Evolutionary conservation across 1,140 invertebrate genomes (phyloP).

Genomic region (Whitmania pigra): DNA sequence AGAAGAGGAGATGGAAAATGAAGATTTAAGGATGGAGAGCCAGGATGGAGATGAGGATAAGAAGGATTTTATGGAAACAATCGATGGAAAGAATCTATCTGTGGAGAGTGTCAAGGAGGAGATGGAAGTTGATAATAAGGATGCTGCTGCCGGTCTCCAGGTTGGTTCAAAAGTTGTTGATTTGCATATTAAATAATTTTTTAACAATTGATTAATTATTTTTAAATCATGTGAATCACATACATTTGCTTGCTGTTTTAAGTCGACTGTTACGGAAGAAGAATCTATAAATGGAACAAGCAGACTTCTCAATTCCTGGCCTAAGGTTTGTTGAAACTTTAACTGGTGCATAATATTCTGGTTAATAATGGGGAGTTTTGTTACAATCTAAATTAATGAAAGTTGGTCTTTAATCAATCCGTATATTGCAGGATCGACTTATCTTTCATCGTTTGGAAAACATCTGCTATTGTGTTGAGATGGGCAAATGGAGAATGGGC

Average conservation of each 20-base stretch:
- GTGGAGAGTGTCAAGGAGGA: constrained; percentile 5
- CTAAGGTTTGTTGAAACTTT: not conserved
- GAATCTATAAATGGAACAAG: no score
- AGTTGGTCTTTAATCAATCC: not conserved
- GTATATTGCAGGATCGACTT: constrained; percentile 35
- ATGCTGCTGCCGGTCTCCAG: not conserved
- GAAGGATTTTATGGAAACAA: constrained; percentile 5
- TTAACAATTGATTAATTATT: not conserved
- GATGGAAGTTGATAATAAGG: not conserved
- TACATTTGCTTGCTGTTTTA: no score
- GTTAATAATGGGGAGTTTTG: no score
- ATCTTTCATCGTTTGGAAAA: constrained; percentile 62
- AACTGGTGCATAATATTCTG: not conserved
- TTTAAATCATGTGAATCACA: not conserved
- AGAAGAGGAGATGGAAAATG: not conserved
- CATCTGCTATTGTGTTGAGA: constrained; percentile 79
- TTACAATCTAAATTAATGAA: not conserved
- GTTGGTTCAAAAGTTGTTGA: not conserved
- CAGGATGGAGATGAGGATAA: not conserved
- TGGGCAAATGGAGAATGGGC: constrained; percentile 70
- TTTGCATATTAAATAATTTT: not conserved
- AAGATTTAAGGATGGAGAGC: not conserved
- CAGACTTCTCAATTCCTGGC: not conserved
- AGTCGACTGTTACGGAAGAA: no score
- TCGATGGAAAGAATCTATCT: not conserved